Conservation (phyloP, 2,113 vertebrate genomes). For the Argyrosomus japonicus region DNA sequence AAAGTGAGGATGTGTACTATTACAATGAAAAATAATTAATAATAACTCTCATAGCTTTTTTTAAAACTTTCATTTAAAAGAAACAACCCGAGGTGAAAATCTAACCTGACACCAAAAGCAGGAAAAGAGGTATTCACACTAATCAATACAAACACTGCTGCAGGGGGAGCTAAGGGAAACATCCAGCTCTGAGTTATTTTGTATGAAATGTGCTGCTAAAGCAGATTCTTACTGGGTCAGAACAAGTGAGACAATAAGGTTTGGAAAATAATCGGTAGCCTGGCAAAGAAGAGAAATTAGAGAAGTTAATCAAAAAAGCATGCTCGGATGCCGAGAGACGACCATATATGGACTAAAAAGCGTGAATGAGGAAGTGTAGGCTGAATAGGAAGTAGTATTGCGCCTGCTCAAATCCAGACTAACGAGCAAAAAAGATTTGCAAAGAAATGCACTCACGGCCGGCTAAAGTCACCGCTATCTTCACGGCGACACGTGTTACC, state of each 20-base stretch:
- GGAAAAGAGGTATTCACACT: background rate
- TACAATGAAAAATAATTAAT: background rate
- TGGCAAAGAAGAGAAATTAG: conserved; percentile 15
- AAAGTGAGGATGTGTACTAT: too few relatives aligned
- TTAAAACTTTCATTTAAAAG: background rate
- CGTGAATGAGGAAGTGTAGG: conserved; percentile 94
- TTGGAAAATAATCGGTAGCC: background rate
- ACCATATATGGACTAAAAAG: conserved; percentile 96
- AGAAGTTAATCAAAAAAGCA: conserved; percentile 57
- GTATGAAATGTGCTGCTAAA: background rate
- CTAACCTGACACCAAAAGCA: background rate
- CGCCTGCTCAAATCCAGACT: conserved; percentile 84
- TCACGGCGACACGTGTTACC: background rate
- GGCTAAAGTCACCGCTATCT: background rate
- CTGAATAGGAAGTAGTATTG: conserved; percentile 88
- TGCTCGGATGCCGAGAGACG: conserved; percentile 73
- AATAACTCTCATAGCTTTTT: background rate
- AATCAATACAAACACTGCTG: conserved; percentile 12
- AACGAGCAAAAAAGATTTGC: conserved; percentile 32
- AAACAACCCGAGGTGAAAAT: background rate
- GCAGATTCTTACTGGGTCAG: background rate
- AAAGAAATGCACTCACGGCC: conserved; percentile 7
- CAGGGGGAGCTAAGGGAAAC: background rate
- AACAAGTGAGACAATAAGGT: background rate
- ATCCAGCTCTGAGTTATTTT: background rate